phyloP scores from a whole-genome alignment of 2,113 vertebrate genomes.

The Austrofundulus limnaeus region DNA sequence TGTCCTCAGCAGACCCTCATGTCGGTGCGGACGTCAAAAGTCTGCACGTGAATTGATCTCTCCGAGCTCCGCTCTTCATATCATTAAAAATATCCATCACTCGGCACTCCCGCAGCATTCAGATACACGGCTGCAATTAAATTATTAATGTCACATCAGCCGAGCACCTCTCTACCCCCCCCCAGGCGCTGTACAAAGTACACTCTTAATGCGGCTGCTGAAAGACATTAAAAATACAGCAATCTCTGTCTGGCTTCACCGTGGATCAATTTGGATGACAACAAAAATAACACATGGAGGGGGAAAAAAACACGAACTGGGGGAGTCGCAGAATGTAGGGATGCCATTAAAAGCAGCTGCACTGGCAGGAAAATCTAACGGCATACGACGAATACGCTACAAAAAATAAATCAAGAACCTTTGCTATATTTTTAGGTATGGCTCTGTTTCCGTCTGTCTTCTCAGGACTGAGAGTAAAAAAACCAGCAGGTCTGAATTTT shows the following conservation, averaged over 20 bases:
- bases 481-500: too few relatives aligned
- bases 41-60: constrained; percentile 52
- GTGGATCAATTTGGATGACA: constrained; percentile 65
- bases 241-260: constrained; percentile 67
- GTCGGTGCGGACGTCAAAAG: background rate
- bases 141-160: constrained; percentile 75
- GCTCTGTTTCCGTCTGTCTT: background rate
- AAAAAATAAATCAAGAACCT: constrained; percentile 34
- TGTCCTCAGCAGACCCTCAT: constrained; percentile 37
- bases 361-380: constrained; percentile 62
- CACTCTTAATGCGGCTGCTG: constrained; percentile 66
- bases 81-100: constrained; percentile 70
- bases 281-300: constrained; percentile 58
- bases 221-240: constrained; percentile 74
- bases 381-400: constrained; percentile 54
- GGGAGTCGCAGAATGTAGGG: constrained; percentile 20
- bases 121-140: constrained; percentile 73
- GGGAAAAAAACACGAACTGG: constrained; percentile 28
- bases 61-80: constrained; percentile 57
- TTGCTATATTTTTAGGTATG: background rate
- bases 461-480: background rate
- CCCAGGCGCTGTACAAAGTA: constrained; percentile 37
- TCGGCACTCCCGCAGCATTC: constrained; percentile 58
- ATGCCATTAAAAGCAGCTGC: constrained; percentile 48
- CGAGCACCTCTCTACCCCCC: constrained; percentile 1